These are phyloP conservation scores for Limanda limanda DNA, from an alignment of 2,113 vertebrate genomes.

Conservation along the genomic window DNA sequence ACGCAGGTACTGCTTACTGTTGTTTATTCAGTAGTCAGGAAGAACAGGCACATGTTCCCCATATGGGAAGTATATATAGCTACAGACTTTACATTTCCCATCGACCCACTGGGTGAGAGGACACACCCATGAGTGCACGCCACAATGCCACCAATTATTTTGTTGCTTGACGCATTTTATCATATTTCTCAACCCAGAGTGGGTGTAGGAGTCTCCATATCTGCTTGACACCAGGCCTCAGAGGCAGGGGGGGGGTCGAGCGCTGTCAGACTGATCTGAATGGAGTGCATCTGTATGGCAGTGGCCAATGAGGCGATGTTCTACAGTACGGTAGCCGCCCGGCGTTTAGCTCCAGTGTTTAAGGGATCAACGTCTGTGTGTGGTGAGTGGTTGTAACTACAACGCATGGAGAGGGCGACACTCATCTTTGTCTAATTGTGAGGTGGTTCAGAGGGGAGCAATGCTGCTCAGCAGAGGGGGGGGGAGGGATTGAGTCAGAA, in stretches of 20 bases:
- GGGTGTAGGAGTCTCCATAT: constrained; percentile 8
- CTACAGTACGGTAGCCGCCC: background rate
- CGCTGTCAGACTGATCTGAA: constrained; percentile 20
- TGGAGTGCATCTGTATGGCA: constrained; percentile 1
- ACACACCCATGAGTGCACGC: too few species aligned
- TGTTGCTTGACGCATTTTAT: constrained; percentile 10
- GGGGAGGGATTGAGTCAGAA: background rate
- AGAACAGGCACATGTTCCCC: too few species aligned
- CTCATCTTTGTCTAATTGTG: constrained; percentile 54
- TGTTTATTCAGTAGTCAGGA: too few species aligned
- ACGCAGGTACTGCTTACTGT: too few species aligned
- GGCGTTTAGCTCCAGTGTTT: constrained; percentile 27
- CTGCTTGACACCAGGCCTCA: constrained; percentile 24
- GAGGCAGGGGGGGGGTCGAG: background rate
- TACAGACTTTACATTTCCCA: too few species aligned
- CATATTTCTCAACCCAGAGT: background rate
- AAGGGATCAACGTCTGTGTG: constrained; percentile 63
- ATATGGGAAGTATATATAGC: too few species aligned
- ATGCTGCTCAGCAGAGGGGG: constrained; percentile 40
- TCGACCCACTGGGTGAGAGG: too few species aligned
- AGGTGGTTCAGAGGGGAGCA: constrained; percentile 12
- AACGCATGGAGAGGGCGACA: constrained; percentile 36
- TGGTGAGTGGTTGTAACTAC: constrained; percentile 49
- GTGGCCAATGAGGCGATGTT: constrained; percentile 7
- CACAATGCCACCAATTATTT: constrained; percentile 34